A percentile compares a stretch with the other conserved stretches of the same genome.
These are phyloP conservation scores for Drosophila tanythrix DNA, from an alignment of 2,888 invertebrate species.

Conservation along the genomic window DNA sequence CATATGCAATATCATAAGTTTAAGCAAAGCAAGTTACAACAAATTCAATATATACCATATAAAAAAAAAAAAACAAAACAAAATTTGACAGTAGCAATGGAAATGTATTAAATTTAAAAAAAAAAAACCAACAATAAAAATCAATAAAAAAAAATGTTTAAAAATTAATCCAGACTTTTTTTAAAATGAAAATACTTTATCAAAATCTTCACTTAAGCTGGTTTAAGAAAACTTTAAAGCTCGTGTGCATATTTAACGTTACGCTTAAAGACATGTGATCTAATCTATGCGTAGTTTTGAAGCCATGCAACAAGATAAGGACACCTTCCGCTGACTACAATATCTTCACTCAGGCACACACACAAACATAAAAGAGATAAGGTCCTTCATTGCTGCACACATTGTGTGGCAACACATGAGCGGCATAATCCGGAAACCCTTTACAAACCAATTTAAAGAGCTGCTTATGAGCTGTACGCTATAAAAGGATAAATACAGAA, in stretches of 20 bases:
- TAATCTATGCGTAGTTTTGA: not conserved
- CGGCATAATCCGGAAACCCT: not conserved
- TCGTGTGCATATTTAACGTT: not conserved
- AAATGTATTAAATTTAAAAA: conserved; percentile 51
- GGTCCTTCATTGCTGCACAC: not conserved
- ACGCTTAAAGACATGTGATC: not conserved
- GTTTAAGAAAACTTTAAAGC: not conserved
- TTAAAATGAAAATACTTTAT: not conserved
- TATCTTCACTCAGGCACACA: not conserved
- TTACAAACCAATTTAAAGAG: not conserved
- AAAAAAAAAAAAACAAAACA: conserved; percentile 20
- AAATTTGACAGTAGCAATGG: conserved; percentile 55
- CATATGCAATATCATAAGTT: conserved; percentile 74
- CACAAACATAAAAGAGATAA: not conserved
- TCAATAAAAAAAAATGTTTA: conserved; percentile 46
- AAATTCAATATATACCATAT: conserved; percentile 21
- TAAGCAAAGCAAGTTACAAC: conserved; percentile 53
- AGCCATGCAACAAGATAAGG: not conserved
- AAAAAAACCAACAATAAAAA: conserved; percentile 27
- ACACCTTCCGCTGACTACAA: not conserved
- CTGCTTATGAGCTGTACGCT: not conserved
- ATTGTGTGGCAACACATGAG: not conserved
- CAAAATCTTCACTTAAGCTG: not conserved
- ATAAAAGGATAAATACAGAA: conserved; percentile 6
- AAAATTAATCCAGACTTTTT: conserved; percentile 15